These are phyloP conservation scores for Cirrhinus molitorella DNA, from an alignment of 2,797 vertebrate genomes.

Conservation along the genomic window DNA sequence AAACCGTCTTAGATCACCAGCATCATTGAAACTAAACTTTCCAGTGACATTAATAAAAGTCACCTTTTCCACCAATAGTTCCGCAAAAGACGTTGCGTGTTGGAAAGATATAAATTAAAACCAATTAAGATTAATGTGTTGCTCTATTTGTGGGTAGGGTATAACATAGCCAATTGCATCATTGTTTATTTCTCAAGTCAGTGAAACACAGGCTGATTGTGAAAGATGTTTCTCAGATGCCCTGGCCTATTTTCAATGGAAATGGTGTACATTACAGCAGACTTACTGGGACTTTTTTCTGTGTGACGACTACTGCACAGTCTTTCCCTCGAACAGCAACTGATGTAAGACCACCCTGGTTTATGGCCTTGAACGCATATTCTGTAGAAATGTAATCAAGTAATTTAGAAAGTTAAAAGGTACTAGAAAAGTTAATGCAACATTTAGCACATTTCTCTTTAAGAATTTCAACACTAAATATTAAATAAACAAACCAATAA, in stretches of 20 bases:
- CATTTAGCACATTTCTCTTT: background rate
- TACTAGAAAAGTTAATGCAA: background rate
- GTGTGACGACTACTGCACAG: conserved; percentile 95
- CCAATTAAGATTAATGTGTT: background rate
- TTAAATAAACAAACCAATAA: too few species aligned
- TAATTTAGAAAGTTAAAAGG: background rate
- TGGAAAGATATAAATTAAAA: background rate
- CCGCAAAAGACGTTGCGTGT: background rate
- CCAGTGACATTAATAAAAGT: background rate
- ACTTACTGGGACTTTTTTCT: conserved; percentile 99
- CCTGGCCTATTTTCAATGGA: background rate
- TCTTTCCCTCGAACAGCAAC: conserved; percentile 97
- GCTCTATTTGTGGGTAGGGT: background rate
- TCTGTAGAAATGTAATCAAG: conserved; percentile 76
- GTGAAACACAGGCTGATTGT: background rate
- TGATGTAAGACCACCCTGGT: conserved; percentile 97
- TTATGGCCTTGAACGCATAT: conserved; percentile 99
- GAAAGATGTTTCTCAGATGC: background rate
- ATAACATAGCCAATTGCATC: background rate
- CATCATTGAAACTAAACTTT: background rate
- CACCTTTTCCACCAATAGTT: background rate
- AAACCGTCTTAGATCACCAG: background rate
- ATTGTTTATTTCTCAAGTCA: background rate
- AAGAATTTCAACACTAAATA: background rate
- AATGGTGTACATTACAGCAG: background rate